Conservation (phyloP, 2,888 invertebrate genomes). For the Volucella inflata region DNA sequence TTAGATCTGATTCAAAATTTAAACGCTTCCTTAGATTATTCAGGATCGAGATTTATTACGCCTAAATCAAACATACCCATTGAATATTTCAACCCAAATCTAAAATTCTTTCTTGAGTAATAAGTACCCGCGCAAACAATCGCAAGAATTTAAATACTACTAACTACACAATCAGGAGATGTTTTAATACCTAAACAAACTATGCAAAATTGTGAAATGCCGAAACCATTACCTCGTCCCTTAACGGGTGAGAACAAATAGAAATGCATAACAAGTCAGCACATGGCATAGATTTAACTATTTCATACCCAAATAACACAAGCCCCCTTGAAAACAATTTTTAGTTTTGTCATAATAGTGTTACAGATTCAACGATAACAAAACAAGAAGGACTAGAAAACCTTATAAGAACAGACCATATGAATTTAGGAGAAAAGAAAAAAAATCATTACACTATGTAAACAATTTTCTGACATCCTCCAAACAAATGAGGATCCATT, state of each 20-base stretch:
- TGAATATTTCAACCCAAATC: not conserved
- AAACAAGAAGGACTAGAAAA: not conserved
- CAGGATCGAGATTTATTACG: too few species aligned
- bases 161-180: too few species aligned
- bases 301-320: slow-evolving; percentile 22
- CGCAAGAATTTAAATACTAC: too few species aligned
- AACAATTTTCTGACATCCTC: slow-evolving; percentile 11
- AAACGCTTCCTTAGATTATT: not conserved
- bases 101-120: slow-evolving; percentile 4
- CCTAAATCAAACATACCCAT: not conserved
- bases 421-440: slow-evolving; percentile 35
- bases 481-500: not conserved
- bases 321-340: slow-evolving; percentile 2
- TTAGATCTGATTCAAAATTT: too few species aligned
- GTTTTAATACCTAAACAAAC: not conserved
- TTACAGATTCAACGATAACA: not conserved
- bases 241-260: too few species aligned
- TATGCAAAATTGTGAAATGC: too few species aligned
- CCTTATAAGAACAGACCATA: slow-evolving; percentile 21
- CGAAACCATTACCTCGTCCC: too few species aligned
- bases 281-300: too few species aligned
- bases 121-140: not conserved
- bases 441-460: slow-evolving; percentile 6
- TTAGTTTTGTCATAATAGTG: not conserved
- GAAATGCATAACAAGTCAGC: too few species aligned